These are phyloP conservation scores for Parnassius smintheus DNA, from an alignment of 2,888 invertebrate species.

Conservation along the genomic window DNA sequence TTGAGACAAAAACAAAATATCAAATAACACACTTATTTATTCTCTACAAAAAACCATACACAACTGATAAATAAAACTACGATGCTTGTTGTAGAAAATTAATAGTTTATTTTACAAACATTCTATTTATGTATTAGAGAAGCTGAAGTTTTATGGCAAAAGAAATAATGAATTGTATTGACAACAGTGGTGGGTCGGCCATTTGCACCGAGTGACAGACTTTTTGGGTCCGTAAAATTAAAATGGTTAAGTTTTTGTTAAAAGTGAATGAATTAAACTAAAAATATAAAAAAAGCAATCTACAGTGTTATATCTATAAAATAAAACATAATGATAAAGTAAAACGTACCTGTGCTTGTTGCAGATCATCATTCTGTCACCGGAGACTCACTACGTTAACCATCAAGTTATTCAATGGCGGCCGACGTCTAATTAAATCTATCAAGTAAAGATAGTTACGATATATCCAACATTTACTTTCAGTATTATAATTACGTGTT, in stretches of 20 bases:
- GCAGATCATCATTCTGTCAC: slow-evolving; percentile 77
- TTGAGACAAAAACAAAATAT: slow-evolving; percentile 17
- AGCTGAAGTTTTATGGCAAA: slow-evolving; percentile 29
- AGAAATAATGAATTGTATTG: slow-evolving; percentile 71
- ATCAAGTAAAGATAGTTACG: slow-evolving; percentile 54
- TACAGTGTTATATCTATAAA: slow-evolving; percentile 46
- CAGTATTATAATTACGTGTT: slow-evolving; percentile 37
- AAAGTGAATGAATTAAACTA: slow-evolving; percentile 67
- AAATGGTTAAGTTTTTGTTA: slow-evolving; percentile 60
- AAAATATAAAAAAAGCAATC: slow-evolving; percentile 71
- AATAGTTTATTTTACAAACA: slow-evolving; percentile 27
- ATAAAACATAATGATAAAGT: slow-evolving; percentile 65
- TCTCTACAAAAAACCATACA: slow-evolving; percentile 9
- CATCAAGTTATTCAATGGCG: slow-evolving; percentile 77
- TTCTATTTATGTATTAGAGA: not conserved
- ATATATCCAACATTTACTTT: slow-evolving; percentile 45
- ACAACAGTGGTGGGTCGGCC: slow-evolving; percentile 86
- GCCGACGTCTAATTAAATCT: slow-evolving; percentile 68
- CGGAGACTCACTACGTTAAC: slow-evolving; percentile 74
- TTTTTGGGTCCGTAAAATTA: slow-evolving; percentile 80
- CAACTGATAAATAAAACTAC: not conserved
- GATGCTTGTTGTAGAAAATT: slow-evolving; percentile 44
- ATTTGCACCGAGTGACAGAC: slow-evolving; percentile 86
- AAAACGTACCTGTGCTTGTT: slow-evolving; percentile 76
- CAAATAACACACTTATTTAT: slow-evolving; percentile 29